Base-by-base conservation (phyloP, 2,888 invertebrate genomes). In the Morpho helenor region DNA sequence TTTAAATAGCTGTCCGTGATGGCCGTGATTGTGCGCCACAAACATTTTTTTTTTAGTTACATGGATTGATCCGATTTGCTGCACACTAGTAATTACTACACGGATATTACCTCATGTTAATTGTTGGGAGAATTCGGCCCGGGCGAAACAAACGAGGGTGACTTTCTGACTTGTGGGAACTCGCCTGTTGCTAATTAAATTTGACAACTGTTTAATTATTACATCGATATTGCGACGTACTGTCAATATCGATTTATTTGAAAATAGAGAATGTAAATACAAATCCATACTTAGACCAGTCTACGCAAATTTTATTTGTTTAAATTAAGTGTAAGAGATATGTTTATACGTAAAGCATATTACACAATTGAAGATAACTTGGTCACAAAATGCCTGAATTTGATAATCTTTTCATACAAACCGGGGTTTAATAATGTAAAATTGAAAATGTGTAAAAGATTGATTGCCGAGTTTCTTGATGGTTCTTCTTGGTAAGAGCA, bases 141-240 rank as follows among this genome's bases (percentile, higher is more conserved):
- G 69, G 69, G 60, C 69, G 70, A 78, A 80, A 81, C 72, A 70
- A 76, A 71, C 73, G 83, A 81, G 87, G 88, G 86, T 83, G 84
- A 80, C 82, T 82, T 82, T 80, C 75, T 79, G 81, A 76, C 82
- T 79, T 79, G 85, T 88, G 89, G 87, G 89, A 89, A 88, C 85
- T 72, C 77, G 76, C 89, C 77, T 75, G 82, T 86, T 87, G 89
- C 87, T 87, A 88, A 89, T 89, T 87, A 87, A 82, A 84, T 84
- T 84, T 84, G 86, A 87, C 84, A 85, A 86, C 82, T 86, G 79
- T 84, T 85, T 82, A 82, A 85, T 89, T 87, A 47, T 47, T 41
- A 41, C 22, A 53, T 9, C 8, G 22, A 41, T 53, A 41, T 7
- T 41, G 22, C 31, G 10, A n/a, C n/a, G 45, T 10, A 45, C 45